phyloP scores from a whole-genome alignment of 2,888 invertebrate species.

The Phlogophora meticulosa region DNA sequence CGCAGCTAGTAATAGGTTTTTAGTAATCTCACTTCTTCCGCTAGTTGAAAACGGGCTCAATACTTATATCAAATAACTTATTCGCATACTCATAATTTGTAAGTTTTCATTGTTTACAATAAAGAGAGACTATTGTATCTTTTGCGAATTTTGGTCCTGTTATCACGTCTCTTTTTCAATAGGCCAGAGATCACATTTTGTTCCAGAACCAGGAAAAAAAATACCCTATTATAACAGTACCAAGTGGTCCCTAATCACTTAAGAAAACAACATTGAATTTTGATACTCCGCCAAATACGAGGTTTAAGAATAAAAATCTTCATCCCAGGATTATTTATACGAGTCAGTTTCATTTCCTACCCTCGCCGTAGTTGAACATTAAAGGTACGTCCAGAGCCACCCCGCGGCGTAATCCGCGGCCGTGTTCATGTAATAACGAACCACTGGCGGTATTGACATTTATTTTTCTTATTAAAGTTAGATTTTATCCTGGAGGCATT shows the following conservation, averaged over 20 bases:
- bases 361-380: conserved; percentile 31
- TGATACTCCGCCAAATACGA: conserved; percentile 4
- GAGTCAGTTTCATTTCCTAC: conserved; percentile 50
- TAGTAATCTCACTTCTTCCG: no score
- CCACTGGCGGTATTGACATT: conserved; percentile 51
- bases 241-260: background rate
- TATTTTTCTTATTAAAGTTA: conserved; percentile 34
- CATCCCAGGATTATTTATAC: conserved; percentile 24
- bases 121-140: no score
- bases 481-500: conserved; percentile 37
- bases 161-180: no score
- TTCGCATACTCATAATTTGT: no score
- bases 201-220: no score
- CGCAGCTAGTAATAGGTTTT: no score
- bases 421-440: conserved; percentile 60
- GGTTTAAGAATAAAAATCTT: conserved; percentile 12
- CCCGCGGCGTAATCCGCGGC: conserved; percentile 55
- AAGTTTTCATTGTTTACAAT: no score
- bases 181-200: no score
- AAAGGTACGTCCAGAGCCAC: conserved; percentile 44
- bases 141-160: no score
- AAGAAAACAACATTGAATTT: conserved; percentile 28
- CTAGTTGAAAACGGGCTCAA: no score
- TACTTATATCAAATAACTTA: no score
- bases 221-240: background rate